These are phyloP conservation scores for Melitaea athalia DNA, from an alignment of 2,888 invertebrate species.

Conservation along the genomic window DNA sequence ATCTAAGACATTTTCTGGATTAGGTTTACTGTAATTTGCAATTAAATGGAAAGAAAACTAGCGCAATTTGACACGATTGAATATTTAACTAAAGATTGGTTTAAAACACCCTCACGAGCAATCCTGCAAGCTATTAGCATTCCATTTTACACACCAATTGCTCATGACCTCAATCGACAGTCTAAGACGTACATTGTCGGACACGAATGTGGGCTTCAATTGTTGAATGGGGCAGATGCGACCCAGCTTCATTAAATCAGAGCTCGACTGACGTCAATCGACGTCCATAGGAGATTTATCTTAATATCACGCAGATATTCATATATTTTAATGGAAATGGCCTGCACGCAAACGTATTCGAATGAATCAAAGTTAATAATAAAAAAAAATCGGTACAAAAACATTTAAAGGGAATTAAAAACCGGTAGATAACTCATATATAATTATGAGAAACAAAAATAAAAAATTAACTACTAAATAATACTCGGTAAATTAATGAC, in stretches of 20 bases:
- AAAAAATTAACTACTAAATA: slow-evolving; percentile 22
- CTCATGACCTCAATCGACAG: slow-evolving; percentile 54
- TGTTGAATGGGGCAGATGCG: slow-evolving; percentile 30
- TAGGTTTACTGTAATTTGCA: not conserved
- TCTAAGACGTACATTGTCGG: slow-evolving; percentile 47
- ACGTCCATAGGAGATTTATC: not conserved
- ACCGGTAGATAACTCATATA: slow-evolving; percentile 15
- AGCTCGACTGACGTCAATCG: slow-evolving; percentile 30
- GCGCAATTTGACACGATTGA: not conserved
- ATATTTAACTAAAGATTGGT: not conserved
- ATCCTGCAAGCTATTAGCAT: slow-evolving; percentile 18
- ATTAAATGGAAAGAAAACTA: not conserved
- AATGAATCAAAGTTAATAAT: not conserved
- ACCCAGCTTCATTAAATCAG: slow-evolving; percentile 28
- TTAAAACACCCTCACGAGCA: not conserved
- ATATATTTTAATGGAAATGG: not conserved
- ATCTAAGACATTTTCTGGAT: not conserved
- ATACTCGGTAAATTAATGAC: slow-evolving; percentile 22
- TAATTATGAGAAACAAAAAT: slow-evolving; percentile 26
- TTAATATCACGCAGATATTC: not conserved
- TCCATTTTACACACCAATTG: slow-evolving; percentile 42
- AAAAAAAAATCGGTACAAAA: not conserved
- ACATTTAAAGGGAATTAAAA: slow-evolving; percentile 11
- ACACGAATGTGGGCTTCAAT: slow-evolving; percentile 38
- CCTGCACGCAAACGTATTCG: not conserved